Percentiles rank a stretch among this genome's conserved stretches.
These are phyloP conservation scores for Ephestia elutella DNA, from an alignment of 1,140 invertebrate genomes.

Conservation along the genomic window DNA sequence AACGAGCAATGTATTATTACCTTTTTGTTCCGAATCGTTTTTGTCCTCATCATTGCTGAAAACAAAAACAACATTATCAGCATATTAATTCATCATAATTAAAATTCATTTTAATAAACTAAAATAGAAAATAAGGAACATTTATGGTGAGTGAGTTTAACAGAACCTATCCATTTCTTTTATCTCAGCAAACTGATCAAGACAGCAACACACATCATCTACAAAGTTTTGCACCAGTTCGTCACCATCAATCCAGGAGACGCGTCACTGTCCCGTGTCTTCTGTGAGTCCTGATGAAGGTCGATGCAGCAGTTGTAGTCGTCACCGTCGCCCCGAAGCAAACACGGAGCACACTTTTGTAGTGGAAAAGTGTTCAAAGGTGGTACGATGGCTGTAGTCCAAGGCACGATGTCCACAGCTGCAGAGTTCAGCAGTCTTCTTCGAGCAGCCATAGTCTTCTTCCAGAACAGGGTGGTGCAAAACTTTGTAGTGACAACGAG, in stretches of 20 bases:
- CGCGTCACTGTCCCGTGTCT: no score
- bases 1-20: slow-evolving; percentile 28
- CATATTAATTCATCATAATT: not conserved
- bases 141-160: not conserved
- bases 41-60: slow-evolving; percentile 65
- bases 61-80: slow-evolving; percentile 26
- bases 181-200: not conserved
- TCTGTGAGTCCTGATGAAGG: no score
- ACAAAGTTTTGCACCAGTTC: slow-evolving; percentile 74
- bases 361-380: no score
- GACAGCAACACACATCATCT: slow-evolving; percentile 46
- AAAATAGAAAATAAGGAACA: not conserved
- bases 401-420: not conserved
- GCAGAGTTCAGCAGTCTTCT: not conserved
- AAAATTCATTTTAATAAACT: not conserved
- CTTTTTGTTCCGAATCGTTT: slow-evolving; percentile 60
- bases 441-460: slow-evolving; percentile 7
- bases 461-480: slow-evolving; percentile 51
- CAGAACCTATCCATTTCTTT: not conserved
- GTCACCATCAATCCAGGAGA: slow-evolving; percentile 1
- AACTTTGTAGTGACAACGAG: slow-evolving; percentile 68
- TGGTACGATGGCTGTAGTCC: no score
- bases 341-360: no score
- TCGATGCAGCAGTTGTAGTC: not conserved
- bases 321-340: no score